Evolutionary conservation across 1,140 invertebrate species (phyloP), one percentile per base, ranked within the genome.

Genomic region (Lasioglossum albipes): DNA sequence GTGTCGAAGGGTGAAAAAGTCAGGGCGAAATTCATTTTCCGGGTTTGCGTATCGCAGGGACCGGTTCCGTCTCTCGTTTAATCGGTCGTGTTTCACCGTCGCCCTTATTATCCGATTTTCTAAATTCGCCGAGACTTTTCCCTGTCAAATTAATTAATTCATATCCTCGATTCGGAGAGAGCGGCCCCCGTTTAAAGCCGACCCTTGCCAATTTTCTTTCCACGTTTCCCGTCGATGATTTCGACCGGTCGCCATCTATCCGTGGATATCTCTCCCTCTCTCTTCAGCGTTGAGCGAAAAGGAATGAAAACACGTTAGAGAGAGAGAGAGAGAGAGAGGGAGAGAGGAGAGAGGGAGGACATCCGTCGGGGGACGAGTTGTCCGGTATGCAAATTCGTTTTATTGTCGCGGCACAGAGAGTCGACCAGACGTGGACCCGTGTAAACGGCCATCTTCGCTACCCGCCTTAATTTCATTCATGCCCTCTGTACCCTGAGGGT

Each of bases 351-450:
- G 36, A 36, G 36, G 36, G 36, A 36, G 36, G 88, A 88, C 90
- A 90, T 88, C 90, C 86, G 83, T 84, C 85, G 79, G 85, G 85
- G 86, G 81, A 80, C 85, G 83, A 87, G 91, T 91, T 91, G 89
- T 91, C 91, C 85, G 88, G 89, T 89, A 93, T 93, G 92, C 90
- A 93, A 93, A 93, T 93, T 92, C 88, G 89, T 90, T 93, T 92
- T 92, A 93, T 91, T 92, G 91, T 91, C 91, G 88, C 87, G 74
- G 84, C 81, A 84, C 82, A 88, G 87, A 89, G 86, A 88, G 89
- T 91, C 87, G 87, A 85, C 85, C 86, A 88, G 86, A 90, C 84
- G 83, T 87, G 87, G 90, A 90, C 87, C 83, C 87, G 88, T 90
- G 89, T 91, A 92, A 92, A 91, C 91, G 91, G 87, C 90, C 90